Evolutionary conservation across 2,113 vertebrate genomes (phyloP).

Genomic region (Heteronetta atricapilla): DNA sequence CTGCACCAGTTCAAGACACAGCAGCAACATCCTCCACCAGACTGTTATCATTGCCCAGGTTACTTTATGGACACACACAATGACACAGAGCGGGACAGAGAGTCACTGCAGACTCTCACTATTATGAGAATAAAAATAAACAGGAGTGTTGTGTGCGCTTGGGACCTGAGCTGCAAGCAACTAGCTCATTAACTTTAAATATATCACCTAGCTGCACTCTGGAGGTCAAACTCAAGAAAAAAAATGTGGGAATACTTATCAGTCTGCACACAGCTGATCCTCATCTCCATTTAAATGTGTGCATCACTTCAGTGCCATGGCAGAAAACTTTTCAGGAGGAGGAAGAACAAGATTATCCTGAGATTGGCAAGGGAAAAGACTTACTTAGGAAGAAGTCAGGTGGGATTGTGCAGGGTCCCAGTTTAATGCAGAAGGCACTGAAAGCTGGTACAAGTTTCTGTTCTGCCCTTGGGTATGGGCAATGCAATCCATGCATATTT

Average conservation of each 20-base stretch:
- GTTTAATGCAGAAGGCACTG: neutral
- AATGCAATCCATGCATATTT: neutral
- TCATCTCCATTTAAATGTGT: neutral
- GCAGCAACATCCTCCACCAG: neutral
- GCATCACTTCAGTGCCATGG: neutral
- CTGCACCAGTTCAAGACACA: neutral
- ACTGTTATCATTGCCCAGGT: neutral
- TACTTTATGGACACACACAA: neutral
- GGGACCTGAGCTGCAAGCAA: constrained; percentile 27
- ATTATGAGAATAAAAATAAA: constrained; percentile 56
- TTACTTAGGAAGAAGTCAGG: neutral
- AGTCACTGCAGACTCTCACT: constrained; percentile 22
- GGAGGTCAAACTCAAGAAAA: constrained; percentile 21
- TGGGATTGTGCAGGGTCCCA: neutral
- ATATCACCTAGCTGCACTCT: constrained; percentile 43
- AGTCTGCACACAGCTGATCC: neutral
- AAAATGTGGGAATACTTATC: neutral
- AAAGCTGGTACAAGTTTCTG: neutral
- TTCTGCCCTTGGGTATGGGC: neutral
- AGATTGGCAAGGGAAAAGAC: neutral
- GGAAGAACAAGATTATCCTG: neutral
- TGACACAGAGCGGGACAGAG: neutral
- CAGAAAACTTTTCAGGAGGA: neutral
- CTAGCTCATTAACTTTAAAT: constrained; percentile 61
- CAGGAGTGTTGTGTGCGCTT: neutral